Evolutionary conservation across 2,797 vertebrate species (phyloP).

Genomic region (Sebastes kiyomatsui): DNA sequence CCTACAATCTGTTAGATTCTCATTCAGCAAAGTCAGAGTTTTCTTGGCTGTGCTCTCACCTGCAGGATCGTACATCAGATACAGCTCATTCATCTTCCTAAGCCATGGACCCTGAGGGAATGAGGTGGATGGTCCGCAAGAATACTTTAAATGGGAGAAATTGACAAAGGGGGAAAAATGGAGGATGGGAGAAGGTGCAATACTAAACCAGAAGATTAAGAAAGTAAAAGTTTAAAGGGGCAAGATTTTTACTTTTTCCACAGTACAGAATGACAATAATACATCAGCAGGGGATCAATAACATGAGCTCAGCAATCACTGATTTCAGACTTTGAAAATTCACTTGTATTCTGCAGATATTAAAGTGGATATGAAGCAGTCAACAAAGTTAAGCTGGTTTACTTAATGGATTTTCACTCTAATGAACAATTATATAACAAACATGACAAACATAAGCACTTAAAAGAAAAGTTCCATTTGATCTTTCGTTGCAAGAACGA

Average conservation of each 20-base stretch:
- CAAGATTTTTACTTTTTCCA: not conserved
- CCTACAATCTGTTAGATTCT: slow-evolving; percentile 47
- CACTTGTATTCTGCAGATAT: not conserved
- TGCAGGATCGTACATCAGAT: slow-evolving; percentile 54
- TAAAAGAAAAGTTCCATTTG: too few species aligned
- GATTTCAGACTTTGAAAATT: not conserved
- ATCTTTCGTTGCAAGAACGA: too few species aligned
- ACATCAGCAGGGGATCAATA: not conserved
- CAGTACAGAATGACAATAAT: not conserved
- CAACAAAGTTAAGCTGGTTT: too few species aligned
- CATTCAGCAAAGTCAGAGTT: slow-evolving; percentile 46
- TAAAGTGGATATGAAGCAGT: not conserved
- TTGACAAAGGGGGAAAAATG: not conserved
- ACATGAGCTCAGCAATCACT: too few species aligned
- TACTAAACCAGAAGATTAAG: slow-evolving; percentile 6
- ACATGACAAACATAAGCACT: too few species aligned
- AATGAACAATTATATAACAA: too few species aligned
- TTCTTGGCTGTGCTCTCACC: slow-evolving; percentile 42
- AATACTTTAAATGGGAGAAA: slow-evolving; percentile 31
- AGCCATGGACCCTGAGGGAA: slow-evolving; percentile 30
- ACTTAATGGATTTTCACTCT: too few species aligned
- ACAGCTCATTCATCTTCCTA: slow-evolving; percentile 49
- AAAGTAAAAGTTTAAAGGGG: slow-evolving; percentile 3
- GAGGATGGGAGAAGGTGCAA: slow-evolving; percentile 3
- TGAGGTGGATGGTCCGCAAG: slow-evolving; percentile 30